phyloP scores from a whole-genome alignment of 2,797 vertebrate species.

The Corythornis leucogaster region DNA sequence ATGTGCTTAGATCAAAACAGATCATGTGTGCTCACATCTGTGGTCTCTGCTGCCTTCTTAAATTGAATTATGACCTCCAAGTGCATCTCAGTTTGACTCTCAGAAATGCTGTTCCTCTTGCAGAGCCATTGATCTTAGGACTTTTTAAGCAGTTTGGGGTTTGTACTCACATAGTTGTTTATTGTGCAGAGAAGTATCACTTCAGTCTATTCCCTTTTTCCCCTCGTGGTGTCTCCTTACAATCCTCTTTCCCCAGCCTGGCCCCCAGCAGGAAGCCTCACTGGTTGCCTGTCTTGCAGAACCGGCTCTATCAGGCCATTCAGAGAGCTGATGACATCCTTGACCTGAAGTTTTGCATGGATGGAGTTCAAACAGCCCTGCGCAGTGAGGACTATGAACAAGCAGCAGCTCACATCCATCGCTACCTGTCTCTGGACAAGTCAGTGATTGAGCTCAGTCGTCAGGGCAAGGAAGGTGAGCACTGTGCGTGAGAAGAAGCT shows the following conservation, averaged over 20 bases:
- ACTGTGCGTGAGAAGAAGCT: neutral
- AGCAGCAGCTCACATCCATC: constrained; percentile 96
- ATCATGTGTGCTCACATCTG: neutral
- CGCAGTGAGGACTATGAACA: constrained; percentile 95
- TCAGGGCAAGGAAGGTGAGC: constrained; percentile 93
- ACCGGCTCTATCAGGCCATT: constrained; percentile 97
- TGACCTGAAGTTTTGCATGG: constrained; percentile 97
- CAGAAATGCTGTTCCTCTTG: neutral
- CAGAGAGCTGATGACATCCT: constrained; percentile 97
- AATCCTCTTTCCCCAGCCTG: neutral
- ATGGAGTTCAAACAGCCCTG: constrained; percentile 94
- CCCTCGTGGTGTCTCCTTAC: neutral
- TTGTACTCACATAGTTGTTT: neutral
- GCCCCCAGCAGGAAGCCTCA: neutral
- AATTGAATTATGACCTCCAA: neutral
- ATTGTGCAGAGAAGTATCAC: neutral
- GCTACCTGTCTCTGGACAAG: constrained; percentile 95
- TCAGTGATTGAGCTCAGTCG: constrained; percentile 97
- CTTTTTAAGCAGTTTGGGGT: neutral
- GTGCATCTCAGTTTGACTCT: neutral
- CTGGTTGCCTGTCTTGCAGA: constrained; percentile 78
- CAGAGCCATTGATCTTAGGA: fast-evolving
- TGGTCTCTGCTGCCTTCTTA: neutral
- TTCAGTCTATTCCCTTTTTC: neutral
- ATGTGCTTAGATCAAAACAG: neutral